Evolutionary conservation across 2,113 vertebrate species (phyloP), one percentile per base, ranked within the genome.

Genomic region (Paralichthys olivaceus): DNA sequence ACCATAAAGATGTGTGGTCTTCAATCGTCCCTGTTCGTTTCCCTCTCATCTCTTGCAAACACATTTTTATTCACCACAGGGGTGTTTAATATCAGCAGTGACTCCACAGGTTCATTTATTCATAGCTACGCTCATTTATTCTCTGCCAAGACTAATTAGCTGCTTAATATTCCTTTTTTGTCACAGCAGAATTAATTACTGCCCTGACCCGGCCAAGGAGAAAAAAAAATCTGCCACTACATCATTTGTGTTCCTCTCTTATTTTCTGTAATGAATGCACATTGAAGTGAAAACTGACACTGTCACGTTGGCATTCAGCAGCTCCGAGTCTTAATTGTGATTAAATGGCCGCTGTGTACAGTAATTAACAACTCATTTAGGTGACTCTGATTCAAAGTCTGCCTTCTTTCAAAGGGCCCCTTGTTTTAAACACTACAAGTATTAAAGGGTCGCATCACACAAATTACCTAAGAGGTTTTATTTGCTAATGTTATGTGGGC

Each of bases 131-230:
- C 17, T 77, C 69, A 62, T 82, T 75, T 80, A 74, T 71, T 74
- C 53, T 34, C 60, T 28, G 68, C 53, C 56, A 62, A 8, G 40
- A 78, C 77, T 81, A 85, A 89, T 89, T 72, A 84, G 54, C 68
- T 72, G 74, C 61, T 77, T 81, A 71, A 88, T 79, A 83, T 85
- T 87, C 75, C 17, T 11, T 72, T 81, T 84, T 73, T 72, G 65
- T 79, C 72, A 69, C 5, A 0, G 66, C 20, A 22, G 61, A 81
- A 72, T 77, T 72, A 80, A 84, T 73, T 72, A 59, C 54, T 63
- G 25, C 72, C 77, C 54, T 77, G 77, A 83, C 62, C 72, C 25
- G 25, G 67, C 12, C 29, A 22, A 32, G 26, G 61, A 71, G 34
- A 7, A 6, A 15, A 65, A 29, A 61, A 67, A 77, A 62, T 32